Conservation (phyloP, 2,888 invertebrate genomes). For the Nephrotoma flavescens region DNA sequence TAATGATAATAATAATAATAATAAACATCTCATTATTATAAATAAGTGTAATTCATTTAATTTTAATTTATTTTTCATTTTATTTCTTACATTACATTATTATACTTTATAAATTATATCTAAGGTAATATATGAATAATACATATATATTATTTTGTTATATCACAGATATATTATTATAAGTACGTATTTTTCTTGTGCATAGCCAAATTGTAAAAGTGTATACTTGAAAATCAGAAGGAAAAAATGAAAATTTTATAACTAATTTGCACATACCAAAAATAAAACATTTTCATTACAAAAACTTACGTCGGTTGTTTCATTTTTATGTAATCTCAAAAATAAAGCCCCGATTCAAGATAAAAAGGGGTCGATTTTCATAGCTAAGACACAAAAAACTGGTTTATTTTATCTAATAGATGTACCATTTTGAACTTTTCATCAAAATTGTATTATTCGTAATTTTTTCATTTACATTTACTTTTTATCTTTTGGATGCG, state of each 20-base stretch:
- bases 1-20: not conserved
- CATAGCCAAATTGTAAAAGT: not conserved
- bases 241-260: not conserved
- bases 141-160: not conserved
- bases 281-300: constrained; percentile 3
- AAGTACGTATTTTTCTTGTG: not conserved
- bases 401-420: too few relatives aligned
- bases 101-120: not conserved
- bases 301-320: not conserved
- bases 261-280: not conserved
- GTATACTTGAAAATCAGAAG: not conserved
- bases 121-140: not conserved
- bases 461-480: too few relatives aligned
- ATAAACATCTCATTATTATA: constrained; percentile 3
- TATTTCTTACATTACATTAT: constrained; percentile 3
- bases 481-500: too few relatives aligned
- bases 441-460: too few relatives aligned
- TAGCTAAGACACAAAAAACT: too few relatives aligned
- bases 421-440: too few relatives aligned
- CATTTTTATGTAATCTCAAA: not conserved
- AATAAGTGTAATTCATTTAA: constrained; percentile 5
- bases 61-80: constrained; percentile 5
- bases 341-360: too few relatives aligned
- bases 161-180: not conserved
- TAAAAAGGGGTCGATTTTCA: too few relatives aligned